phyloP scores from a whole-genome alignment of 53 echinoderm and acorn worm genomes.

The Antedon mediterranea region DNA sequence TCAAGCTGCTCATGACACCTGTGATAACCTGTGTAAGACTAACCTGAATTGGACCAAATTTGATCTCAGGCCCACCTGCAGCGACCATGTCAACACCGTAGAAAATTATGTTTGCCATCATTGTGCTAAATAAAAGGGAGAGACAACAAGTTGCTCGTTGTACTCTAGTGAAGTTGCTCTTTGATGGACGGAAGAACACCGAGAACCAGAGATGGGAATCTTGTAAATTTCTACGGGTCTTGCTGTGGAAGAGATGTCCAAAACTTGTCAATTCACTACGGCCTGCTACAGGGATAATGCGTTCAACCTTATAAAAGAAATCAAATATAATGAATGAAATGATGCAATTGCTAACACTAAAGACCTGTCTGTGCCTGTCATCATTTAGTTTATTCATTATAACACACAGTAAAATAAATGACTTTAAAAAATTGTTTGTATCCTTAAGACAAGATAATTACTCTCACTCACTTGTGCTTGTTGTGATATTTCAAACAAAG shows the following conservation, averaged over 20 bases:
- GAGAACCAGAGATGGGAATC: conserved; percentile 70
- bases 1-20: conserved; percentile 44
- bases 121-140: conserved; percentile 40
- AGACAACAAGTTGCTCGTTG: conserved; percentile 48
- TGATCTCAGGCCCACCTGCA: conserved; percentile 15
- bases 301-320: conserved; percentile 29
- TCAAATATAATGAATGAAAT: too few relatives aligned
- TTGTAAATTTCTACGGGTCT: conserved; percentile 49
- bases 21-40: conserved; percentile 36
- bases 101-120: conserved; percentile 67
- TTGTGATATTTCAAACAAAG: too few relatives aligned
- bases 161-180: conserved; percentile 47
- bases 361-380: too few relatives aligned
- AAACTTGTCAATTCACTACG: conserved; percentile 54
- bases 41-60: conserved; percentile 33
- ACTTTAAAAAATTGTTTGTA: too few relatives aligned
- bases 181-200: conserved; percentile 40
- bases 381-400: too few relatives aligned
- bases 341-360: too few relatives aligned
- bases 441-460: too few relatives aligned
- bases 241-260: conserved; percentile 49
- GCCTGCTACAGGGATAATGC: conserved; percentile 44
- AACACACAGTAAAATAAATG: too few relatives aligned
- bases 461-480: too few relatives aligned
- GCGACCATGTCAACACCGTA: conserved; percentile 37